phyloP scores from a whole-genome alignment of 2,888 invertebrate species.

The Drosophila affinis region DNA sequence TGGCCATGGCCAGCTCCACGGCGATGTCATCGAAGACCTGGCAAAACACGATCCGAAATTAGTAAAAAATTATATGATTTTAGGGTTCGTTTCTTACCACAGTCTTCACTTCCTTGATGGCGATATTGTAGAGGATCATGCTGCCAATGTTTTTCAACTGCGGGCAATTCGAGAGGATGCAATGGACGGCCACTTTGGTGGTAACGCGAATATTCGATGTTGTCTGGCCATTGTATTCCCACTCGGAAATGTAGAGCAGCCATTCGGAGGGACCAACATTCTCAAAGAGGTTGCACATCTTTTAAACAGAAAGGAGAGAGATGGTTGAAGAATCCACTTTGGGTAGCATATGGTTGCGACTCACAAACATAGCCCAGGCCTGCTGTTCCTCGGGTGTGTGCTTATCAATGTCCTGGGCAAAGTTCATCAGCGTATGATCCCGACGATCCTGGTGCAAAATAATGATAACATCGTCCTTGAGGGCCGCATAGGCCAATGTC shows the following conservation, averaged over 20 bases:
- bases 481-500: slow-evolving; percentile 89
- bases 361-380: slow-evolving; percentile 91
- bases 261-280: slow-evolving; percentile 95
- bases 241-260: slow-evolving; percentile 96
- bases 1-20: slow-evolving; percentile 95
- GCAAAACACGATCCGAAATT: slow-evolving; percentile 22
- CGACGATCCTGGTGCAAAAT: slow-evolving; percentile 95
- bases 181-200: slow-evolving; percentile 95
- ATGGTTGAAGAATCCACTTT: too few relatives aligned
- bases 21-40: slow-evolving; percentile 97
- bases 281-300: slow-evolving; percentile 96
- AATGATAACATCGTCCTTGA: slow-evolving; percentile 95
- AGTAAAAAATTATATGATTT: too few relatives aligned
- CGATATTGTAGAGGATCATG: slow-evolving; percentile 94
- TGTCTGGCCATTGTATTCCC: slow-evolving; percentile 90
- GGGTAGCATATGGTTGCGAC: slow-evolving; percentile 69
- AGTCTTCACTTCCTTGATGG: slow-evolving; percentile 98
- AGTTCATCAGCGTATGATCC: slow-evolving; percentile 94
- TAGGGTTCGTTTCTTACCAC: slow-evolving; percentile 87
- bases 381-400: slow-evolving; percentile 90
- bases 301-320: slow-evolving; percentile 27
- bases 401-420: slow-evolving; percentile 91
- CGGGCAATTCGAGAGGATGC: slow-evolving; percentile 89
- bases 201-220: slow-evolving; percentile 95
- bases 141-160: slow-evolving; percentile 92